Evolutionary conservation across 2,888 invertebrate genomes (phyloP), one percentile per base, ranked within the genome.

Genomic region (Orthonychiurus folsomi): DNA sequence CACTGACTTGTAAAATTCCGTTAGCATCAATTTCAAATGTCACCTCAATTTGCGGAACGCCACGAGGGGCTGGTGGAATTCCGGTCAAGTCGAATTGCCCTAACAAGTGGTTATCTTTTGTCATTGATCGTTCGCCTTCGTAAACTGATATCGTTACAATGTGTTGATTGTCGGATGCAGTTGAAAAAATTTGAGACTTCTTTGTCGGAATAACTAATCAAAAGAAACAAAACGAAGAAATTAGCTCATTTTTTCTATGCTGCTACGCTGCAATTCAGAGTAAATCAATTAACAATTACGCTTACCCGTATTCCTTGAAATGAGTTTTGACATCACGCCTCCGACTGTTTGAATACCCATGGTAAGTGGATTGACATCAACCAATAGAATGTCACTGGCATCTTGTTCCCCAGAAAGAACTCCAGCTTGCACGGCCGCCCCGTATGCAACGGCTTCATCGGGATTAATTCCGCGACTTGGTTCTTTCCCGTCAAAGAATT

Each of bases 321-420:
- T 99, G 61, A 99, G 83, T 78, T 96, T 97, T 73, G 97, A 97
- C 97, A 99, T 99, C 28, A 99, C 97, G 72, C 99, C 99, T 69
- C 99, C 97, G 57, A 97, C 96, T 52, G 99, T 99, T 80, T 99
- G 99, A 76, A 99, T 99, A 80, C 99, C 99, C 86, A 99, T 86
- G 70, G 99, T 97, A 70, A 99, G 83, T 72, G 99, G 99, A 79
- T 96, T 97, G 99, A 69, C 96, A 78, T 99, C 97, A 69, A 99
- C 84, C 65, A 99, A 83, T 0, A 97, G 93, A 72, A 97, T 88
- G 61, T 95, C 95, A 73, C 93, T 93, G 1, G 94, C 93, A 76
- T 93, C 93, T 79, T 96, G 93, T 81, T 96, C 96, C 60, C 97
- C 94, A 66, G 93, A 91, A 64, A 99, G 85, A 1, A 99, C 96